A percentile compares a stretch with the other conserved stretches of the same genome.
Evolutionary conservation across 2,888 invertebrate genomes (phyloP).

Genomic region (Lasiommata megera): DNA sequence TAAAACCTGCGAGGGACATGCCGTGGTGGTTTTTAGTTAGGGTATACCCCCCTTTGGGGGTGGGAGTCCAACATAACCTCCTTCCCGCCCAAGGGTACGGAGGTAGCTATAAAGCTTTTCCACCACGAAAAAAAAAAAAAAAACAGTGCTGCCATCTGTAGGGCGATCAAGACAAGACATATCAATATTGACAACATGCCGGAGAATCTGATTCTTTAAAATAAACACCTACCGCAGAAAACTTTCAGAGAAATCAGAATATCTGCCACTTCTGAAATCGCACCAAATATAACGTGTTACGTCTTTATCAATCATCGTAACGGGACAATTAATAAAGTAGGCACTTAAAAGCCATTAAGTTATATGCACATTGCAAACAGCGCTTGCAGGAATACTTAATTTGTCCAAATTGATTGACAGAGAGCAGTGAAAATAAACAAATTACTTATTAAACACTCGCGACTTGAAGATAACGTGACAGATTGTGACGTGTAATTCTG

Average conservation of each 20-base stretch:
- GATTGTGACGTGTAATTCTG: slow-evolving; percentile 16
- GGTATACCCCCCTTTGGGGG: no score
- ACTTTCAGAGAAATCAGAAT: background rate
- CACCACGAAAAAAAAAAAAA: no score
- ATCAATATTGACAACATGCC: background rate
- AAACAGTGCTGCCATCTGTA: no score
- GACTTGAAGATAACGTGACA: slow-evolving; percentile 2
- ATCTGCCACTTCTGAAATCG: background rate
- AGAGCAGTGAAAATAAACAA: slow-evolving; percentile 18
- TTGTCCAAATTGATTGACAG: slow-evolving; percentile 23
- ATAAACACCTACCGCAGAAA: background rate
- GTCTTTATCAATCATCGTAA: slow-evolving; percentile 37
- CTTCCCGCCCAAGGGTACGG: no score
- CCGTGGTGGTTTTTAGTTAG: no score
- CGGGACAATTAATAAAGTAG: slow-evolving; percentile 35
- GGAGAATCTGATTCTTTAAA: background rate
- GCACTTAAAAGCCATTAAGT: slow-evolving; percentile 35
- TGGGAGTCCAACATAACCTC: no score
- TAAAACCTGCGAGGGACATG: no score
- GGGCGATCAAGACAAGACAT: background rate
- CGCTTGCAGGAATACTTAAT: slow-evolving; percentile 10
- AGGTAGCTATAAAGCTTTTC: no score
- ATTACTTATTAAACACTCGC: slow-evolving; percentile 11
- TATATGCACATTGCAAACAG: slow-evolving; percentile 21
- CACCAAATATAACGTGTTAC: slow-evolving; percentile 28